phyloP scores from a whole-genome alignment of 2,888 invertebrate species.

The Neria commutata region DNA sequence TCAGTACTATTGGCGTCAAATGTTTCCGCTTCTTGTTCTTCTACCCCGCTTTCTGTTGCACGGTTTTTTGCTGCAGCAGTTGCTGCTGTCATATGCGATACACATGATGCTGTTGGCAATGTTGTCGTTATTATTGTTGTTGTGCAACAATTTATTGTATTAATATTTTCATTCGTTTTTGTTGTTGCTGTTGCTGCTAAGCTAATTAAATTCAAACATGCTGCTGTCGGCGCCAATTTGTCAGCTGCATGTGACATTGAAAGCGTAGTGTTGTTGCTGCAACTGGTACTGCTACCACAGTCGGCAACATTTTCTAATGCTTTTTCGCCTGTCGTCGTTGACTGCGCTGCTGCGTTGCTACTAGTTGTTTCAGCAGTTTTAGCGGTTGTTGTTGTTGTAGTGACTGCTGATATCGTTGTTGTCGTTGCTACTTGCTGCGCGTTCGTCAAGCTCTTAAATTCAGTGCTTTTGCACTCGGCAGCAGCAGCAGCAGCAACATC shows the following conservation, averaged over 20 bases:
- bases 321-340: conserved; percentile 8
- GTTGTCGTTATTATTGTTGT: not conserved
- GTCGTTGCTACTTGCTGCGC: conserved; percentile 11
- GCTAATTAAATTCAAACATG: conserved; percentile 7
- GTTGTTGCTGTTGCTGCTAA: not conserved
- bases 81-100: not conserved
- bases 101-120: conserved; percentile 5
- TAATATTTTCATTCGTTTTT: too few relatives aligned
- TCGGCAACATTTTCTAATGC: conserved; percentile 15
- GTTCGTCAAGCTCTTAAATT: too few relatives aligned
- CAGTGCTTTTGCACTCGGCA: conserved; percentile 3
- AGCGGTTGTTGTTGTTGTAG: conserved; percentile 8
- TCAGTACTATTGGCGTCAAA: conserved; percentile 49
- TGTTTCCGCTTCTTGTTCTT: conserved; percentile 11
- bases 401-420: too few relatives aligned
- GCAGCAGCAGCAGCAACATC: conserved; percentile 15
- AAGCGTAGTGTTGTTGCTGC: conserved; percentile 1
- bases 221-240: conserved; percentile 12
- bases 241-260: conserved; percentile 15
- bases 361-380: conserved; percentile 34
- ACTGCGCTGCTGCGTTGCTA: conserved; percentile 23
- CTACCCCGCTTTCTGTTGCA: not conserved
- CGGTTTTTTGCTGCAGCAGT: not conserved
- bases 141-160: too few relatives aligned
- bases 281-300: conserved; percentile 10